Conservation (phyloP, 1,140 invertebrate genomes). For the Aphelenchoides besseyi region DNA sequence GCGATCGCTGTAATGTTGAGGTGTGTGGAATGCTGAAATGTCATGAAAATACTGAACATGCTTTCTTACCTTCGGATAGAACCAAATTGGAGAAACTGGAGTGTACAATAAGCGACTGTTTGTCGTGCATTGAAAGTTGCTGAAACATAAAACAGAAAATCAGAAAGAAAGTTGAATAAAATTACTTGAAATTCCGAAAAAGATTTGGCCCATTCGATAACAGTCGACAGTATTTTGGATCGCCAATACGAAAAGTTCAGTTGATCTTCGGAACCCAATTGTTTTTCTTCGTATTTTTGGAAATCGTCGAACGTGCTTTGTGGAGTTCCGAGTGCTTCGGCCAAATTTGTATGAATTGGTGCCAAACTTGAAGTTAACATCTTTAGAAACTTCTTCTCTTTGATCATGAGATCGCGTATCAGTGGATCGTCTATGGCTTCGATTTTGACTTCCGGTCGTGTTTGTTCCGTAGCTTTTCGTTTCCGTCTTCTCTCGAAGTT, state of each 20-base stretch:
- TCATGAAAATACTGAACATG: too few species aligned
- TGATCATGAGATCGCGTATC: constrained; percentile 41
- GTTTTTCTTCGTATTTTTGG: constrained; percentile 42
- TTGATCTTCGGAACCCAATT: constrained; percentile 48
- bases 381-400: constrained; percentile 52
- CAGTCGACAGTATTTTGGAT: constrained; percentile 55
- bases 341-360: constrained; percentile 49
- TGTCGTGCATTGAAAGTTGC: constrained; percentile 39
- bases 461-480: constrained; percentile 36
- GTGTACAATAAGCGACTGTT: constrained; percentile 54
- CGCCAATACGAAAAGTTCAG: constrained; percentile 61
- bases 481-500: constrained; percentile 59
- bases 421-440: constrained; percentile 44
- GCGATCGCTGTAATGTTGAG: constrained; percentile 54
- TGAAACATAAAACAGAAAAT: constrained; percentile 25
- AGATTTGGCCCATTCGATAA: constrained; percentile 58
- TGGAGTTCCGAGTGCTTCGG: constrained; percentile 40
- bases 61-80: constrained; percentile 57
- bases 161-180: neutral
- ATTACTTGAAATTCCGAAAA: constrained; percentile 49
- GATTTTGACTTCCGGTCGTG: neutral
- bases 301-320: constrained; percentile 27
- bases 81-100: constrained; percentile 57
- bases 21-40: constrained; percentile 62
- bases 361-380: constrained; percentile 47